Conservation (phyloP, 2,113 vertebrate genomes). For the Dicaeum eximium region DNA sequence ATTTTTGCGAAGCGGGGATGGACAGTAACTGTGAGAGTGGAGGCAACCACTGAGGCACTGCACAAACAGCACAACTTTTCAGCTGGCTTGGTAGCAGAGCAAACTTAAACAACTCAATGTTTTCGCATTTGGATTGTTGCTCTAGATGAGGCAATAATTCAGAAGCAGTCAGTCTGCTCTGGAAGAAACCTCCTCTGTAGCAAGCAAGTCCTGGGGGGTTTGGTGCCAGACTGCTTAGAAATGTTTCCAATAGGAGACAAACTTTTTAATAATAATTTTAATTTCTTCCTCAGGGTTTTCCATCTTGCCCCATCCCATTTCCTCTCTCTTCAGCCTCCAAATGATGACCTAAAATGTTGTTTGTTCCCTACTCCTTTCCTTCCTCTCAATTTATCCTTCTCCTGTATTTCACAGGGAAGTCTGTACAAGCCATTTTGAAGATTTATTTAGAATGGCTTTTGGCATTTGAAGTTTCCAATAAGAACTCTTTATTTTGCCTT, state of each 20-base stretch:
- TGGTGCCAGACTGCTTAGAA: background rate
- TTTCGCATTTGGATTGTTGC: background rate
- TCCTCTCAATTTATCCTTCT: background rate
- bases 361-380: constrained; percentile 9
- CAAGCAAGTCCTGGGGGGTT: background rate
- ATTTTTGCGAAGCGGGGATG: background rate
- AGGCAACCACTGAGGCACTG: fast-evolving
- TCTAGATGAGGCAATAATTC: constrained; percentile 17
- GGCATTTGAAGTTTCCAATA: background rate
- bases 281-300: background rate
- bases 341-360: background rate
- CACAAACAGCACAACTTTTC: background rate
- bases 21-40: background rate
- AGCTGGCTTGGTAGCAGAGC: background rate
- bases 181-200: constrained; percentile 13
- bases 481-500: constrained; percentile 3
- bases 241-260: constrained; percentile 18
- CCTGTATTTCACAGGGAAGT: background rate
- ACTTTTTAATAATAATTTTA: constrained; percentile 5
- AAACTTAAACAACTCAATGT: background rate
- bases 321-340: background rate
- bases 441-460: constrained; percentile 17
- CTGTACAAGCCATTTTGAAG: background rate
- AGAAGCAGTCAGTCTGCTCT: background rate
- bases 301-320: background rate